Evolutionary conservation across 2,797 vertebrate species (phyloP).

Genomic region (Cyprinella venusta): DNA sequence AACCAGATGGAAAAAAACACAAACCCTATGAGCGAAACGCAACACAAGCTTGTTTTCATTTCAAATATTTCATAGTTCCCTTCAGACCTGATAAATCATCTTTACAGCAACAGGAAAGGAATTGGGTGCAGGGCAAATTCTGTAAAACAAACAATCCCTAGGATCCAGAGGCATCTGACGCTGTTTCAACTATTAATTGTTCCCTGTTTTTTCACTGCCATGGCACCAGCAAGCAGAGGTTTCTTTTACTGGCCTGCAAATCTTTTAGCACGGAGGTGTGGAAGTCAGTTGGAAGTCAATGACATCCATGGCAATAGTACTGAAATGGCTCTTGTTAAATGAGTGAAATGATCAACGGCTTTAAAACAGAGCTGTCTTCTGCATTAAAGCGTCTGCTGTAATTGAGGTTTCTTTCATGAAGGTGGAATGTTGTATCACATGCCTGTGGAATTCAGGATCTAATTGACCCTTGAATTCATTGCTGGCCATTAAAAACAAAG

Average conservation of each 20-base stretch:
- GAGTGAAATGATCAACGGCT: slow-evolving; percentile 47
- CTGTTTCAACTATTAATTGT: slow-evolving; percentile 60
- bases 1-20: slow-evolving; percentile 25
- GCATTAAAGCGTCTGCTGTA: slow-evolving; percentile 45
- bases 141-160: slow-evolving; percentile 61
- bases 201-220: slow-evolving; percentile 38
- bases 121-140: slow-evolving; percentile 53
- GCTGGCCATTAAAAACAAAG: slow-evolving; percentile 61
- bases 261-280: slow-evolving; percentile 59
- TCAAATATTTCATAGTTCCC: slow-evolving; percentile 61
- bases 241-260: slow-evolving; percentile 52
- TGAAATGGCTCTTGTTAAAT: slow-evolving; percentile 45
- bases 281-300: slow-evolving; percentile 57
- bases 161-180: slow-evolving; percentile 20
- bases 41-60: slow-evolving; percentile 54
- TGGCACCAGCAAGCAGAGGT: slow-evolving; percentile 33
- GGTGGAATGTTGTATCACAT: slow-evolving; percentile 63
- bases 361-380: slow-evolving; percentile 43
- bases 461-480: slow-evolving; percentile 57
- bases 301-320: slow-evolving; percentile 54
- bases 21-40: slow-evolving; percentile 41
- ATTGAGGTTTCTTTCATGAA: slow-evolving; percentile 59
- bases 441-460: slow-evolving; percentile 61
- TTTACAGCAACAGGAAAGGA: slow-evolving; percentile 54
- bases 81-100: slow-evolving; percentile 63